Conservation (phyloP, 2,888 invertebrate species). For the Acleris sparsana region DNA sequence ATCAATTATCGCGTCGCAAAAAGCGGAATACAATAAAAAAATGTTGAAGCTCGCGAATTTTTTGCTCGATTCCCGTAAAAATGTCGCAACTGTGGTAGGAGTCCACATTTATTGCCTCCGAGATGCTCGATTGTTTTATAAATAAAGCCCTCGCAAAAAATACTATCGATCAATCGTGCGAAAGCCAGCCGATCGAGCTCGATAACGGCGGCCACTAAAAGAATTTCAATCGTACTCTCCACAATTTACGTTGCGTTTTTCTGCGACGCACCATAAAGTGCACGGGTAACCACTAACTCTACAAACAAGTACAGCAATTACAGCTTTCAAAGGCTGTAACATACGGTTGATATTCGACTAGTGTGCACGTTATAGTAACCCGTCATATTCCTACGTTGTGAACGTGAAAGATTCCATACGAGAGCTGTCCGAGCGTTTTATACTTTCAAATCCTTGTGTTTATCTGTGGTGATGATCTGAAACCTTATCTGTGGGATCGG, state of each 20-base stretch:
- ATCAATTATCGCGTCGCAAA: conserved; percentile 31
- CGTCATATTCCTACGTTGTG: conserved; percentile 75
- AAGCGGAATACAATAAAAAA: conserved; percentile 25
- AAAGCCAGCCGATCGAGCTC: conserved; percentile 73
- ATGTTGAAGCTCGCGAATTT: conserved; percentile 32
- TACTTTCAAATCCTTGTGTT: conserved; percentile 80
- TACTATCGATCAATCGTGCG: conserved; percentile 84
- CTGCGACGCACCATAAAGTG: conserved; percentile 41
- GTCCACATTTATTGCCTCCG: conserved; percentile 71
- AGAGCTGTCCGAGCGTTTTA: conserved; percentile 82
- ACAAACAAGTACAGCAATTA: conserved; percentile 42
- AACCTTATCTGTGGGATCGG: conserved; percentile 72
- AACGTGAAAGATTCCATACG: conserved; percentile 80
- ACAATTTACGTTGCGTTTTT: conserved; percentile 50
- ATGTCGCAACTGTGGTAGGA: conserved; percentile 68
- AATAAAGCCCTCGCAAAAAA: conserved; percentile 81
- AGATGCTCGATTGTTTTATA: conserved; percentile 82
- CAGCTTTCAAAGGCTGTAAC: conserved; percentile 40
- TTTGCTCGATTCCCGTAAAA: conserved; percentile 53
- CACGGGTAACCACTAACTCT: conserved; percentile 37
- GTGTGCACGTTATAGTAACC: conserved; percentile 46
- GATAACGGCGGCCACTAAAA: conserved; percentile 55
- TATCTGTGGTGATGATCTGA: conserved; percentile 81
- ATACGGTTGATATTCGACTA: conserved; percentile 47
- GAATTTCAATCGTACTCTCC: conserved; percentile 47